phyloP scores from a whole-genome alignment of 2,113 vertebrate species.

The Symphodus melops region DNA sequence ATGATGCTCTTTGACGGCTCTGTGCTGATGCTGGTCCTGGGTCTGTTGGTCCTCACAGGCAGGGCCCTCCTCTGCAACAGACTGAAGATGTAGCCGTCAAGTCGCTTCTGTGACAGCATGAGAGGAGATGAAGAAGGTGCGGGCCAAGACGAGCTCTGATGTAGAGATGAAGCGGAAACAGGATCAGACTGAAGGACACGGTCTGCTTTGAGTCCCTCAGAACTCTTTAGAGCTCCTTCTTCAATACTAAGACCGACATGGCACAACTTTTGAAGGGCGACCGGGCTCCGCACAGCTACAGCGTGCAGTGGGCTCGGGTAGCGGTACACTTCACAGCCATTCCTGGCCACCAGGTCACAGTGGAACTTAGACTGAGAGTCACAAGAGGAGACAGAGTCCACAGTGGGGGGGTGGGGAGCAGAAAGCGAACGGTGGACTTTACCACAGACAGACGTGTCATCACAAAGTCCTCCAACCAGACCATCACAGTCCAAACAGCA shows the following conservation, averaged over 20 bases:
- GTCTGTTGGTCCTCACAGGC: constrained; percentile 90
- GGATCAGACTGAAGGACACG: background rate
- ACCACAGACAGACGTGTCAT: constrained; percentile 77
- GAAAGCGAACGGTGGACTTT: constrained; percentile 82
- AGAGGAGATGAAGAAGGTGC: constrained; percentile 46
- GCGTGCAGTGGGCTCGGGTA: constrained; percentile 94
- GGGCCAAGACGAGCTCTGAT: constrained; percentile 77
- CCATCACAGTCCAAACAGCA: constrained; percentile 87
- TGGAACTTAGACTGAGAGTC: constrained; percentile 87
- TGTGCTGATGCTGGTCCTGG: constrained; percentile 89
- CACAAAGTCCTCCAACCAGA: constrained; percentile 70
- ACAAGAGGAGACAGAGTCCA: constrained; percentile 79
- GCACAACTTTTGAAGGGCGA: constrained; percentile 86
- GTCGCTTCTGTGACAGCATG: constrained; percentile 81
- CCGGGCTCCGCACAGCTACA: constrained; percentile 90
- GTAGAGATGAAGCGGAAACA: constrained; percentile 64
- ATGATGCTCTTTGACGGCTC: constrained; percentile 90
- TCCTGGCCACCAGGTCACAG: constrained; percentile 90
- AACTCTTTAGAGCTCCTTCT: constrained; percentile 53
- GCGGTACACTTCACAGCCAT: constrained; percentile 88
- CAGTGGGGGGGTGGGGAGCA: constrained; percentile 84
- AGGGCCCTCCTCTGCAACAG: constrained; percentile 90
- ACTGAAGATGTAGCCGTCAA: constrained; percentile 92
- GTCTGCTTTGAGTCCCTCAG: constrained; percentile 48
- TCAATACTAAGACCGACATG: constrained; percentile 77